phyloP scores from a whole-genome alignment of 1,140 invertebrate species.

The Chrysomallon squamiferum region DNA sequence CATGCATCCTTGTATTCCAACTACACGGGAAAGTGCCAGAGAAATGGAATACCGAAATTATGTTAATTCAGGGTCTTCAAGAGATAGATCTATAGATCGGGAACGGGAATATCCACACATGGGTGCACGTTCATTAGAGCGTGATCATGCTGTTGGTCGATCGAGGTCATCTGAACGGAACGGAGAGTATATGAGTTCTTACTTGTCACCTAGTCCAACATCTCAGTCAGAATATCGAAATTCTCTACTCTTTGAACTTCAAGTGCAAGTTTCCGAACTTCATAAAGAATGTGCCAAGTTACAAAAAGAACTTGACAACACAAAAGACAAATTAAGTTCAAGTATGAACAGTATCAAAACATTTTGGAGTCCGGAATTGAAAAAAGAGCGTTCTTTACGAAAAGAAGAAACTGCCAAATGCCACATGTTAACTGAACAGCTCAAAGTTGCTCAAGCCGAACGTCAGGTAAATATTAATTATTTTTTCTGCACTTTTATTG shows the following conservation, averaged over 20 bases:
- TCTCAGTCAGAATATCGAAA: constrained; percentile 50
- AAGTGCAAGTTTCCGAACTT: constrained; percentile 92
- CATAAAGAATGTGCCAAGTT: constrained; percentile 95
- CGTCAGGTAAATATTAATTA: constrained; percentile 81
- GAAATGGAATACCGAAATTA: constrained; percentile 16
- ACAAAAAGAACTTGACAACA: constrained; percentile 95
- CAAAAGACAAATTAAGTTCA: constrained; percentile 97
- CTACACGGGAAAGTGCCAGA: not conserved
- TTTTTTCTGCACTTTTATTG: too few species aligned
- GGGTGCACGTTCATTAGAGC: constrained; percentile 59
- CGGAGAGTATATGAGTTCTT: constrained; percentile 23
- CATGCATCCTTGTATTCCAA: constrained; percentile 35
- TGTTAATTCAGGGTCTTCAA: not conserved
- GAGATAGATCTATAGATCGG: constrained; percentile 56
- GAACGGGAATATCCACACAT: constrained; percentile 60
- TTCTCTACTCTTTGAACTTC: constrained; percentile 80
- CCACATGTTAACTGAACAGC: constrained; percentile 94
- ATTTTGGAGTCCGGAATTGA: constrained; percentile 99
- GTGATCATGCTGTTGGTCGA: constrained; percentile 42
- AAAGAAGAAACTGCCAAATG: constrained; percentile 99
- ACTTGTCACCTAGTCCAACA: constrained; percentile 35
- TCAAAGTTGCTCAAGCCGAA: constrained; percentile 94
- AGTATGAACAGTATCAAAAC: constrained; percentile 99
- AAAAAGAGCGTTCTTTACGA: constrained; percentile 93
- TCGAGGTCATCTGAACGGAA: constrained; percentile 46